Base-by-base conservation (phyloP, 1,140 invertebrate genomes). In the Drusus annulatus region DNA sequence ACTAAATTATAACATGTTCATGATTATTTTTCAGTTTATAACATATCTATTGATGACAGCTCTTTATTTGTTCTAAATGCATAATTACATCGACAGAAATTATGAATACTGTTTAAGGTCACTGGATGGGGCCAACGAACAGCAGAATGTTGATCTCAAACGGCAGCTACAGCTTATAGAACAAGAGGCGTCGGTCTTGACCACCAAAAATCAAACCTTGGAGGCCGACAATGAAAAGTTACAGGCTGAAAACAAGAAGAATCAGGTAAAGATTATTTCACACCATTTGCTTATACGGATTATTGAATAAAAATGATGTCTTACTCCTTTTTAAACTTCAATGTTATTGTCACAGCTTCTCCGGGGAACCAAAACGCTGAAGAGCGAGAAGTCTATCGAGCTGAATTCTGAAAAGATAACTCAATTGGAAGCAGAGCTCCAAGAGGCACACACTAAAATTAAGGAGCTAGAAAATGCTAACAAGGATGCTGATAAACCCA, bases 221-320 rank as follows among this genome's bases (percentile, higher is more conserved):
- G 94, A 96, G 87, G 87, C 88, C 10, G 95, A 96, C 84, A 94
- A 95, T 86, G 94, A 96, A 84, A 94, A 93, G 85, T 84, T 95
- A 50, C 87, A 88, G 76, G 89, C 92, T 54, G 95, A 96, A 86
- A 95, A 95, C 85, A 94, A 93, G 85, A 91, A 92, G 77, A 85
- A 94, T 83, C 89, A 90, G 86, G 87, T 90, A 58, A 28, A 36
- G 15, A 17, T 60, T 1, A 45, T 45, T 45, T 45, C 6, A 19
- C 15, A 17, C 13, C 0, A 45, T 45, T 45, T 45, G 8, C 31
- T 36, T n/a, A 36, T 6, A 36, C 8, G 5, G 8, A 45, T 45
- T 45, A 45, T 45, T 45, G 36, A 45, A 36, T 4, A 36, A 45
- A 45, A 45, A 45, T 0, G 0, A 10, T 45, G 10, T 10, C 1